Base-by-base conservation (phyloP, 2,888 invertebrate species). In the Andrena bicolor region DNA sequence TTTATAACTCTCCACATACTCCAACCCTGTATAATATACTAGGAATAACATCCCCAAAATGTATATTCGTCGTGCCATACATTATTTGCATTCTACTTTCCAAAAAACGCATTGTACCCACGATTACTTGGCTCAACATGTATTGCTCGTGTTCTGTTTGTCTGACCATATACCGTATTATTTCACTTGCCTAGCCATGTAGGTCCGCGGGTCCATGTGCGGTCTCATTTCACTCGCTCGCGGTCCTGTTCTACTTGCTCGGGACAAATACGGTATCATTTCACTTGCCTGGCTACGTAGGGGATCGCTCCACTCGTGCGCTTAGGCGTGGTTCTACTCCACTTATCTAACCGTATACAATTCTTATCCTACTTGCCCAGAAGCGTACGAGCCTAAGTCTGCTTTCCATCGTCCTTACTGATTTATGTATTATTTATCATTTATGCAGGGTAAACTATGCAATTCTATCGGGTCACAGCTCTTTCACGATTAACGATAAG, bases 231-330 rank as follows among this genome's bases (percentile, higher is more conserved):
- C 35, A 23, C 16, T 61, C 49, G 16, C 28, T 71, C 13, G 26
- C 20, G 16, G 35, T 35, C 26, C 61, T 10, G 30, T 76, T 53
- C 76, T 61, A 70, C 61, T 69, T 64, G 48, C 10, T 5, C 16
- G 41, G 20, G 70, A 61, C 61, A 63, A 53, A 76, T 68, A 48
- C 53, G 63, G 23, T 35, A 63, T 68, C 63, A 41, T 68, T 32
- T 76, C 49, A 26, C 41, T 75, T 32, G 51, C 13, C 48, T 8
- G 35, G 41, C 61, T 61, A n/a, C 61, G n/a, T 23, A 76, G 26
- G 71, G n/a, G 26, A 20, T 60, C 28, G 26, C 35, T 70, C 28
- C 51, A 41, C 71, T 61, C 49, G 41, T 16, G 13, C 66, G 16
- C 30, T 48, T 41, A 53, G 26, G 48, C 72, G 53, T 53, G 35